Evolutionary conservation across 2,888 invertebrate genomes (phyloP).

Genomic region (Sturmia bella): DNA sequence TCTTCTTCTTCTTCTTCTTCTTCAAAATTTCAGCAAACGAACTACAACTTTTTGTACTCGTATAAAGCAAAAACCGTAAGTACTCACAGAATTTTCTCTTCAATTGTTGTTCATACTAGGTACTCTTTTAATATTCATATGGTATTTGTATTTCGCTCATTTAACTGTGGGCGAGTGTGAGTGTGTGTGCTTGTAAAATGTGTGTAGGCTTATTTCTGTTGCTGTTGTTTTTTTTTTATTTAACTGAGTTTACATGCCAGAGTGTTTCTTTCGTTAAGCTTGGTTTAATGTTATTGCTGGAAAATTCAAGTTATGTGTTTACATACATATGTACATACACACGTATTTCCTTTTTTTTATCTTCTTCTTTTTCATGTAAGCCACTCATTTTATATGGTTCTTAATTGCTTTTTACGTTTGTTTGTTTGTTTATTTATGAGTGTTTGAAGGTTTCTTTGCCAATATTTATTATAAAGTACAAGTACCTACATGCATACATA

Average conservation of each 20-base stretch:
- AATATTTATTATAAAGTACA: slow-evolving; percentile 35
- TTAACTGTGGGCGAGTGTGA: background rate
- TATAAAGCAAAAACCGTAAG: slow-evolving; percentile 6
- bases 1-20: too few species aligned
- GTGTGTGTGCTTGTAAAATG: background rate
- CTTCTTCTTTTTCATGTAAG: slow-evolving; percentile 20
- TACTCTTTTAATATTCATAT: background rate
- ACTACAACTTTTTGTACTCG: slow-evolving; percentile 10
- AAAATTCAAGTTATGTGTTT: slow-evolving; percentile 67
- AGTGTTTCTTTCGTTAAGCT: slow-evolving; percentile 36
- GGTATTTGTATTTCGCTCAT: background rate
- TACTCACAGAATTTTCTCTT: slow-evolving; percentile 21
- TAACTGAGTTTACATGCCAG: background rate
- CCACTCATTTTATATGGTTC: slow-evolving; percentile 33
- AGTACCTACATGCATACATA: background rate
- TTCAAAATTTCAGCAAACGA: background rate
- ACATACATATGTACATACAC: too few species aligned
- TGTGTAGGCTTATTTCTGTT: too few species aligned
- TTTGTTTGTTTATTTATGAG: slow-evolving; percentile 36
- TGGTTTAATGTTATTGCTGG: slow-evolving; percentile 47
- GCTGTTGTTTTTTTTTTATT: background rate
- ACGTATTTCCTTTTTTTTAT: slow-evolving; percentile 51
- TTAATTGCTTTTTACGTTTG: slow-evolving; percentile 23
- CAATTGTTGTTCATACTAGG: background rate
- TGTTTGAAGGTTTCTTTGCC: slow-evolving; percentile 62